phyloP scores from a whole-genome alignment of 2,888 invertebrate genomes.

The Phortica magna region DNA sequence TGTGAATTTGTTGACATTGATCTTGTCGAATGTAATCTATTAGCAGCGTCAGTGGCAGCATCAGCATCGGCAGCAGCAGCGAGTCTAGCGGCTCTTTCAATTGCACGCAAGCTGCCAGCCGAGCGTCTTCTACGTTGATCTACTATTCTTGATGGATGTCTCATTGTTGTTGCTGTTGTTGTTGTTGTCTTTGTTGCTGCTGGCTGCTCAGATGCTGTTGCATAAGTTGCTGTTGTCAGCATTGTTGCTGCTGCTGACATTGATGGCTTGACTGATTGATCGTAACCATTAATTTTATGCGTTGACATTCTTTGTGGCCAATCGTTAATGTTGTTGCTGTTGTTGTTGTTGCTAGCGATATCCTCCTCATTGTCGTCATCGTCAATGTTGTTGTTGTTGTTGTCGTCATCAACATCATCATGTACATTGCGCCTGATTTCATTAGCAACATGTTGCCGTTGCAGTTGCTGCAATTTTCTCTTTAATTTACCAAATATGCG shows the following conservation, averaged over 20 bases:
- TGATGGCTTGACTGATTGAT: constrained; percentile 76
- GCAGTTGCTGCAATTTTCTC: constrained; percentile 47
- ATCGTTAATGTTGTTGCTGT: constrained; percentile 49
- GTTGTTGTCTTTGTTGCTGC: constrained; percentile 24
- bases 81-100: constrained; percentile 41
- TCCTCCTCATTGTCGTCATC: neutral
- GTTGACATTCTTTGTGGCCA: constrained; percentile 68
- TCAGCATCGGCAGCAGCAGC: constrained; percentile 50
- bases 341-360: neutral
- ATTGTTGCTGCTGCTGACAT: constrained; percentile 55
- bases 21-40: constrained; percentile 73
- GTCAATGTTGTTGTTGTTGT: neutral
- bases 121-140: constrained; percentile 38
- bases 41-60: constrained; percentile 56
- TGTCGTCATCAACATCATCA: constrained; percentile 5
- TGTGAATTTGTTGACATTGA: constrained; percentile 69
- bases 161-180: constrained; percentile 24
- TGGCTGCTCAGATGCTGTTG: constrained; percentile 35
- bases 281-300: constrained; percentile 74
- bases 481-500: constrained; percentile 51
- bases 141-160: neutral
- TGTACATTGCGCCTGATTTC: constrained; percentile 32
- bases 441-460: constrained; percentile 42
- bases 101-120: constrained; percentile 40
- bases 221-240: constrained; percentile 33